Conservation (phyloP, 2,113 vertebrate genomes). For the Larimichthys crocea region DNA sequence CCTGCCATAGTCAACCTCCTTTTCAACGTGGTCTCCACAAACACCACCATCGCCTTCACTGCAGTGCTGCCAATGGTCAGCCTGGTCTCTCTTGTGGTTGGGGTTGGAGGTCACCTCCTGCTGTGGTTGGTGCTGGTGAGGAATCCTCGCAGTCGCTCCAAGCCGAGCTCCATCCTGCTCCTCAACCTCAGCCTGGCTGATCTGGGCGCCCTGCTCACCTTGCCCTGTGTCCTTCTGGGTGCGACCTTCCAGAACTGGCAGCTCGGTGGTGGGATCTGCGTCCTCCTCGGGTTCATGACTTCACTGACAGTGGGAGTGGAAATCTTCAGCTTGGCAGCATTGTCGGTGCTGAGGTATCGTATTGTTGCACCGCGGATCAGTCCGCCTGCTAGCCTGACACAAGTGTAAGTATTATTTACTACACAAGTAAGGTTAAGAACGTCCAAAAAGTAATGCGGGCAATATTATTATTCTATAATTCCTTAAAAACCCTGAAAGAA, state of each 20-base stretch:
- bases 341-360: conserved; percentile 75
- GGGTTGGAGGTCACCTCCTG: conserved; percentile 78
- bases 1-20: conserved; percentile 82
- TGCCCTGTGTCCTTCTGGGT: conserved; percentile 78
- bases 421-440: neutral
- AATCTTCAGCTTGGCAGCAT: conserved; percentile 78
- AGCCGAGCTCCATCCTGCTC: conserved; percentile 77
- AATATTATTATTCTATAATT: no score
- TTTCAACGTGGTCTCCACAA: conserved; percentile 80
- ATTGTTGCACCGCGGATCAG: conserved; percentile 67
- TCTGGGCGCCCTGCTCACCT: conserved; percentile 76
- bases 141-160: conserved; percentile 73
- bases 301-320: conserved; percentile 78
- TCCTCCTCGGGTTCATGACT: conserved; percentile 79
- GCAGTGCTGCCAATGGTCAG: conserved; percentile 78
- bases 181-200: conserved; percentile 82
- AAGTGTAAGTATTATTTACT: conserved; percentile 70
- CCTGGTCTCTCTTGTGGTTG: conserved; percentile 75
- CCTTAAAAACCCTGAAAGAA: no score
- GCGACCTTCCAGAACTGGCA: conserved; percentile 78
- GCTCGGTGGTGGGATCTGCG: conserved; percentile 73
- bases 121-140: conserved; percentile 78
- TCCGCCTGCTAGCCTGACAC: conserved; percentile 43
- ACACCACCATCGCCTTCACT: conserved; percentile 81
- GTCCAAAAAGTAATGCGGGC: no score